A percentile compares a stretch with the other conserved stretches of the same genome.
Conservation (phyloP, 2,113 vertebrate species). For the Hypanus sabinus region DNA sequence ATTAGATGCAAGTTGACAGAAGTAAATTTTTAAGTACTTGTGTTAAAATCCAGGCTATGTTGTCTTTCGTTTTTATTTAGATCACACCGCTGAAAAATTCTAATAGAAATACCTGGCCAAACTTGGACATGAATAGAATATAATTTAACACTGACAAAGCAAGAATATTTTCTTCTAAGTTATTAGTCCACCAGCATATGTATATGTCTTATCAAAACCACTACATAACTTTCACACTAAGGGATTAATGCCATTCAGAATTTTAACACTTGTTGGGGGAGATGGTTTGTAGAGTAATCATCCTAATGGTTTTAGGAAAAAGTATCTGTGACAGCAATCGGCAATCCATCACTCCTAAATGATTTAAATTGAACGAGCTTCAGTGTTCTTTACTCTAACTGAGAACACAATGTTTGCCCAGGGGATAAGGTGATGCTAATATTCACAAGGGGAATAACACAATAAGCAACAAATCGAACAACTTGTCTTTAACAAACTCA, state of each 20-base stretch:
- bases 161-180: not conserved
- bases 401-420: not conserved
- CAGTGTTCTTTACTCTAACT: not conserved
- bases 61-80: too few species aligned
- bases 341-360: conserved; percentile 32
- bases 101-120: not conserved
- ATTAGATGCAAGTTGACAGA: not conserved
- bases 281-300: conserved; percentile 25
- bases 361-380: conserved; percentile 2
- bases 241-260: conserved; percentile 26
- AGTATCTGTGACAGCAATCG: conserved; percentile 24
- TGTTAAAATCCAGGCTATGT: too few species aligned
- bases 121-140: not conserved
- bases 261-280: conserved; percentile 6
- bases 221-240: conserved; percentile 31
- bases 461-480: not conserved
- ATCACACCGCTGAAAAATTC: not conserved
- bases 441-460: not conserved
- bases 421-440: not conserved
- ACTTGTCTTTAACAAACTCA: not conserved
- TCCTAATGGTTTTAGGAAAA: conserved; percentile 13
- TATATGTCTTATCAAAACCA: not conserved
- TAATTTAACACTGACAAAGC: conserved; percentile 6
- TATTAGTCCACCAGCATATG: not conserved
- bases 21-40: not conserved